Evolutionary conservation across 2,888 invertebrate genomes (phyloP).

Genomic region (Caenorhabditis sp.): DNA sequence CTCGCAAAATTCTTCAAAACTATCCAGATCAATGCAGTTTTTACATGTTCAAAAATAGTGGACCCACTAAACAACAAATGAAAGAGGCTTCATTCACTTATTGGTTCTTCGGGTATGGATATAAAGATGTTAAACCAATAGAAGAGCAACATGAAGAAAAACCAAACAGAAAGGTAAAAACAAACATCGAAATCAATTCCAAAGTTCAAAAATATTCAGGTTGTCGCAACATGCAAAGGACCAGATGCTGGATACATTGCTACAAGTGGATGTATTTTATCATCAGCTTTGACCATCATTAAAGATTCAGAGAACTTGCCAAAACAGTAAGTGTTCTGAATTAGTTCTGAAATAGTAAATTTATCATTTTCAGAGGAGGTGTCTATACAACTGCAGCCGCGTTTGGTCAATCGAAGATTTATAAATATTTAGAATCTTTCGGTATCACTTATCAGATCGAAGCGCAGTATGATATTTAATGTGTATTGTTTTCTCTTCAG

Average conservation of each 20-base stretch:
- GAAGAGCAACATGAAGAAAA: constrained; percentile 74
- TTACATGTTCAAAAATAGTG: constrained; percentile 78
- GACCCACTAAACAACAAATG: constrained; percentile 74
- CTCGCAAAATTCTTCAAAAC: constrained; percentile 78
- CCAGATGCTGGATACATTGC: constrained; percentile 72
- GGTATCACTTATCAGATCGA: constrained; percentile 72
- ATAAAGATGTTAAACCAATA: constrained; percentile 76
- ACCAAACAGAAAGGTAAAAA: constrained; percentile 76
- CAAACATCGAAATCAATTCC: too few species aligned
- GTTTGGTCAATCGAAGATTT: constrained; percentile 82
- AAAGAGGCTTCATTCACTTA: constrained; percentile 76
- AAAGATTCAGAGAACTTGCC: constrained; percentile 83
- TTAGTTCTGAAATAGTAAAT: background rate
- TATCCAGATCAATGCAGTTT: constrained; percentile 80
- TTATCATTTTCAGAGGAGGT: constrained; percentile 79
- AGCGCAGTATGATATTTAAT: background rate
- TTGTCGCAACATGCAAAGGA: constrained; percentile 78
- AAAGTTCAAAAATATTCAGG: too few species aligned
- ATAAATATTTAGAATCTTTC: constrained; percentile 80
- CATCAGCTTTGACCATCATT: constrained; percentile 81
- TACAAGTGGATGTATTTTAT: constrained; percentile 78
- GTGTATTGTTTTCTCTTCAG: too few species aligned
- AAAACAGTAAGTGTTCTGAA: constrained; percentile 74
- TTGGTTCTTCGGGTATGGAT: constrained; percentile 82
- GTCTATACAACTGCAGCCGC: constrained; percentile 83